Base-by-base conservation (phyloP, 2,797 vertebrate genomes). In the Helicolenus hilgendorfi region DNA sequence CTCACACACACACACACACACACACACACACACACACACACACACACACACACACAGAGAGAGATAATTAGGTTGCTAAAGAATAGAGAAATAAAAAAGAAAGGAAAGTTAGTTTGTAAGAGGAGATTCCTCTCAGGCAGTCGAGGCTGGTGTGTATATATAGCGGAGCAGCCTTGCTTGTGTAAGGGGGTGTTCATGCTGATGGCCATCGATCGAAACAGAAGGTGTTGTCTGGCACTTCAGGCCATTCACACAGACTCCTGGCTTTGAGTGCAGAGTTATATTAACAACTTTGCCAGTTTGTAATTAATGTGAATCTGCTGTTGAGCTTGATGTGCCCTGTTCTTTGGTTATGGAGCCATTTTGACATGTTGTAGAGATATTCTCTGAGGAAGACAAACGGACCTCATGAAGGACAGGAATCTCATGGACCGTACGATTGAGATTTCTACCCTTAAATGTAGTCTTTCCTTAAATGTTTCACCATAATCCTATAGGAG, bases 191-290 rank as follows among this genome's bases (percentile, higher is more conserved):
- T 58, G 90, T 86, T 84, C 89, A 82, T 89, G 89, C 94, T 95
- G 92, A 95, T 92, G 95, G 95, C 95, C 97, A 96, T 92, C 86
- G 92, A 96, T 95, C 76, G 92, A 97, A 96, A 97, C 97, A 97
- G 97, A 97, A 97, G 97, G 96, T 96, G 95, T 96, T 92, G 97
- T 97, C 97, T 98, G 94, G 95, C 97, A 95, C 97, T 97, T 92
- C 88, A 53, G 96, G 96, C 93, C 92, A 92, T 96, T 96, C 95
- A 92, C 96, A 94, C 95, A 95, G 95, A 92, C 95, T 96, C 91
- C 94, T 95, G 94, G 96, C 94, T 95, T 94, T 92, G 72, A 89
- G 93, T 92, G 92, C 89, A 93, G 87, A 96, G 95, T 97, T 96
- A 97, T 95, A 96, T 96, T 95, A 96, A 95, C 96, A 96, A 96